Conservation (phyloP, 2,888 invertebrate species). For the Eilema griseolum region DNA sequence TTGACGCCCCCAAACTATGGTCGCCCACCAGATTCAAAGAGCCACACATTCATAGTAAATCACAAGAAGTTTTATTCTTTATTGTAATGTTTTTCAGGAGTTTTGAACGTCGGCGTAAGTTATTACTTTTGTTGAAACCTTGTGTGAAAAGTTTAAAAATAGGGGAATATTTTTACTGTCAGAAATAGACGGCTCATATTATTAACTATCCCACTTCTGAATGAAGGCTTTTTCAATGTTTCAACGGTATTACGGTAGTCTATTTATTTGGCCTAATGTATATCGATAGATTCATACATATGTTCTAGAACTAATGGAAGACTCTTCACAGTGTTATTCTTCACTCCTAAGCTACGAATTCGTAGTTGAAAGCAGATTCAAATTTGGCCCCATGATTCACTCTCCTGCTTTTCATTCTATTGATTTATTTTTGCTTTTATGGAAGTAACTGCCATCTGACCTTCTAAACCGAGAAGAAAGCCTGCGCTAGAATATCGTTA, state of each 20-base stretch:
- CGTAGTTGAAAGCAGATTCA: too few species aligned
- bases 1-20: slow-evolving; percentile 13
- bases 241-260: not conserved
- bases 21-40: slow-evolving; percentile 7
- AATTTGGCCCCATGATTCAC: too few species aligned
- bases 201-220: not conserved
- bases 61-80: slow-evolving; percentile 3
- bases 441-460: too few species aligned
- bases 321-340: too few species aligned
- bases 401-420: too few species aligned
- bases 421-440: too few species aligned
- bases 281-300: too few species aligned
- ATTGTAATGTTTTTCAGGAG: slow-evolving; percentile 2
- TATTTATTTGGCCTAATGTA: too few species aligned
- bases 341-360: too few species aligned
- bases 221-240: not conserved
- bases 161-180: not conserved
- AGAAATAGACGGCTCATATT: not conserved
- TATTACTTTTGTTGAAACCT: not conserved
- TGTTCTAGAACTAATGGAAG: too few species aligned
- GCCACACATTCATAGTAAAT: slow-evolving; percentile 6
- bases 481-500: too few species aligned
- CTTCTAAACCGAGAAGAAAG: too few species aligned
- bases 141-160: not conserved
- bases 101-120: not conserved